Base-by-base conservation (phyloP, 1,140 invertebrate species). In the Papilio polytes region DNA sequence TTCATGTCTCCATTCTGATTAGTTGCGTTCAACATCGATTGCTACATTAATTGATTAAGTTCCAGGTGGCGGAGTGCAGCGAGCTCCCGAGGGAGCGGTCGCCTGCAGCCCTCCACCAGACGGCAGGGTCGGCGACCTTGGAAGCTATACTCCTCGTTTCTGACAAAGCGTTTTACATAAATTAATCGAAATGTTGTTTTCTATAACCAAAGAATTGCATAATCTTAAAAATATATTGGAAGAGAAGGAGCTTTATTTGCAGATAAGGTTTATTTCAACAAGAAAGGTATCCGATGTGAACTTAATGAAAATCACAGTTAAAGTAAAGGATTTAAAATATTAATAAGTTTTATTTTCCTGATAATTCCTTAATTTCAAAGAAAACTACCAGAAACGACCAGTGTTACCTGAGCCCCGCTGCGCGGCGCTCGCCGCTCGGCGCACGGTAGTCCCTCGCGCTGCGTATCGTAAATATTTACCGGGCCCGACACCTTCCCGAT, bases 381-480 rank as follows among this genome's bases (percentile, higher is more conserved):
- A 31, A 70, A 70, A 18, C 63, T 70, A 70, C 31, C 13, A 31
- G 3, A 31, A 31, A 15, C 2, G 13, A 15, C 48, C 74, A 26
- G 74, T 77, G 6, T 77, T 51, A 77, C 74, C 74, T 77, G 63
- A 70, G 63, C 63, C 63, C 10, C 9, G 26, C 12, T 51, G 74
- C 74, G 56, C 36, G 36, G 3, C 36, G 6, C 36, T 41, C 36
- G 36, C 36, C 36, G 36, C 74, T 22, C 44, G 15, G 48, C 48
- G 48, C 46, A 20, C 74, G 74, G 74, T 77, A 84, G 83, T 82
- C 83, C 82, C 82, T 84, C 80, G 63, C 63, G 85, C 84, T 83
- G 81, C 81, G 81, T 86, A 83, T 53, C 70, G 84, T 87, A 87
- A 88, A 88, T 83, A 87, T 87, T 87, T 86, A 83, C 83, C 80